A percentile compares a stretch with the other conserved stretches of the same genome.
Evolutionary conservation across 2,888 invertebrate genomes (phyloP).

Genomic region (Molanna angustata): DNA sequence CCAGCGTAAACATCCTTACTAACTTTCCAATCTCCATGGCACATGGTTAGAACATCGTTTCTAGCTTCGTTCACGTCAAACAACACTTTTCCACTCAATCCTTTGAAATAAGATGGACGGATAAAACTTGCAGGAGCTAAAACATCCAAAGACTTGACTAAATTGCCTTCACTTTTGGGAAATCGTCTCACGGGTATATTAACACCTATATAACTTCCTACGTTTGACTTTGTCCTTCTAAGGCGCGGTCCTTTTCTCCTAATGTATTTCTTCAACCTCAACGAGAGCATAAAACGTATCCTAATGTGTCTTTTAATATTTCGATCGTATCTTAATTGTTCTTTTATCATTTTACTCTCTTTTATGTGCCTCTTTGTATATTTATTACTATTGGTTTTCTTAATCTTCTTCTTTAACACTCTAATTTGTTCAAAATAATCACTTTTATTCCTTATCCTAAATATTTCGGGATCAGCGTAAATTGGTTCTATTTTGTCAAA

Average conservation of each 20-base stretch:
- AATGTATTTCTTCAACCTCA: slow-evolving; percentile 59
- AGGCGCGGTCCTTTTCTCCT: slow-evolving; percentile 36
- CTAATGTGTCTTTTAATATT: slow-evolving; percentile 63
- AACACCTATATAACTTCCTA: slow-evolving; percentile 18
- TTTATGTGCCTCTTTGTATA: slow-evolving; percentile 38
- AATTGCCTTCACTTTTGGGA: slow-evolving; percentile 9
- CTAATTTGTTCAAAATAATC: slow-evolving; percentile 19
- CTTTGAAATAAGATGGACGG: slow-evolving; percentile 49
- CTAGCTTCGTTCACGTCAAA: slow-evolving; percentile 53
- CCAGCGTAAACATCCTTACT: slow-evolving; percentile 11
- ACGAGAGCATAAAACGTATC: slow-evolving; percentile 64
- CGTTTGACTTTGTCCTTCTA: not conserved
- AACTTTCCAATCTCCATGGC: slow-evolving; percentile 44
- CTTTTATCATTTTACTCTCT: slow-evolving; percentile 42
- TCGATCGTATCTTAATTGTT: slow-evolving; percentile 54
- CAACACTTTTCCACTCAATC: slow-evolving; percentile 46
- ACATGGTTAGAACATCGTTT: slow-evolving; percentile 49
- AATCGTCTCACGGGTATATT: slow-evolving; percentile 20
- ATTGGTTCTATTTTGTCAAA: slow-evolving; percentile 22
- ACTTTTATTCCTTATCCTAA: slow-evolving; percentile 5
- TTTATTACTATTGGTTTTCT: slow-evolving; percentile 12
- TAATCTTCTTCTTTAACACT: slow-evolving; percentile 19
- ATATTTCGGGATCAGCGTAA: slow-evolving; percentile 18
- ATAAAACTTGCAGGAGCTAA: slow-evolving; percentile 41
- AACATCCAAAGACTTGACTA: slow-evolving; percentile 2